Evolutionary conservation across 1,140 invertebrate genomes (phyloP).

Genomic region (Trinorchestia longiramus): DNA sequence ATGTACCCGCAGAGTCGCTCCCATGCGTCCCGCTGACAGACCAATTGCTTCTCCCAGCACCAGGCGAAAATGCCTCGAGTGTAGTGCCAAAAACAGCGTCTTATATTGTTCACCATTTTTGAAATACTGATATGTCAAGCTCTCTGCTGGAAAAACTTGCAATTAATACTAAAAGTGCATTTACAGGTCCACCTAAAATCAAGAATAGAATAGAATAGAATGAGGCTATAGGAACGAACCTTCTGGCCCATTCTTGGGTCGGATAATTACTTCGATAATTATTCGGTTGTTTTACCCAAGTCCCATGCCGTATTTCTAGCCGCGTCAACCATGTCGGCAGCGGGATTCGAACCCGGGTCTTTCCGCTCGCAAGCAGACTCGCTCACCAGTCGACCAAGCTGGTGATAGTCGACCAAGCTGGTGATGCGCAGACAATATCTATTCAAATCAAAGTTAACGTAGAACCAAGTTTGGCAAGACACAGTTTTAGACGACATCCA

Average conservation of each 20-base stretch:
- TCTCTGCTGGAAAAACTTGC: not conserved
- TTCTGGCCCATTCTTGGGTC: too few relatives aligned
- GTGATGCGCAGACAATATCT: too few relatives aligned
- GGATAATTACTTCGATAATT: too few relatives aligned
- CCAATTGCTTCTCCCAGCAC: slow-evolving; percentile 50
- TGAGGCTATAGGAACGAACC: too few relatives aligned
- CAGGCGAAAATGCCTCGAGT: not conserved
- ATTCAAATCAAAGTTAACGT: not conserved
- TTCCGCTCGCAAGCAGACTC: too few relatives aligned
- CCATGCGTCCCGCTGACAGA: not conserved
- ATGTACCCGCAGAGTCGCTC: slow-evolving; percentile 34
- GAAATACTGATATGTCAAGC: not conserved
- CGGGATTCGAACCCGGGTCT: too few relatives aligned
- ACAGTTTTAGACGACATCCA: not conserved
- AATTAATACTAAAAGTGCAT: not conserved
- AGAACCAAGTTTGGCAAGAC: not conserved
- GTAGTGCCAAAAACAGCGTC: not conserved
- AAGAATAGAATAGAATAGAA: too few relatives aligned
- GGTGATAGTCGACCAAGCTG: too few relatives aligned
- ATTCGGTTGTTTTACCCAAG: too few relatives aligned
- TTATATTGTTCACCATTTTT: not conserved
- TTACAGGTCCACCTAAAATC: not conserved
- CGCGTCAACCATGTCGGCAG: too few relatives aligned
- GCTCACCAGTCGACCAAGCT: too few relatives aligned
- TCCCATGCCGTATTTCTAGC: too few relatives aligned